Evolutionary conservation across 2,888 invertebrate genomes (phyloP).

Genomic region (Mythimna albipuncta): DNA sequence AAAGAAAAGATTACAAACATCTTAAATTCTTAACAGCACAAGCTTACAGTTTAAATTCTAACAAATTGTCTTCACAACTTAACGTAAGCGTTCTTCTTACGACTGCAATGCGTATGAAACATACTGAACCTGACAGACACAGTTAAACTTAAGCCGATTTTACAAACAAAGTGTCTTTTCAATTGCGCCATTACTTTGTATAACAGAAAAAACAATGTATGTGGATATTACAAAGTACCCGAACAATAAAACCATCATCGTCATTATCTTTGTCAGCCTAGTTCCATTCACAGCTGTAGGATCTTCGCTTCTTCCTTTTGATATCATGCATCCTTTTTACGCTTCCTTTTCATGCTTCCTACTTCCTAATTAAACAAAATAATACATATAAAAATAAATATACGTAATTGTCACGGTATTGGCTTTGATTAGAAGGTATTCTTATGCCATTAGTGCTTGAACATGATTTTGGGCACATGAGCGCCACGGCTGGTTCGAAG

Average conservation of each 20-base stretch:
- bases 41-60: slow-evolving; percentile 36
- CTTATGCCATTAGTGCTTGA: no score
- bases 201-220: slow-evolving; percentile 16
- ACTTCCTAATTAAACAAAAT: no score
- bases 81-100: slow-evolving; percentile 32
- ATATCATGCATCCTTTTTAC: no score
- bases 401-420: no score
- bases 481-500: no score
- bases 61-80: slow-evolving; percentile 43
- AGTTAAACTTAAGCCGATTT: slow-evolving; percentile 49
- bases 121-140: slow-evolving; percentile 25
- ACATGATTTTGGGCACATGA: no score
- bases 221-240: not conserved
- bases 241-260: not conserved
- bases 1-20: slow-evolving; percentile 23
- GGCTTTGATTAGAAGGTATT: no score
- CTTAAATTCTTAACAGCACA: slow-evolving; percentile 27
- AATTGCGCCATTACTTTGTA: slow-evolving; percentile 18
- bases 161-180: slow-evolving; percentile 5
- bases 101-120: slow-evolving; percentile 6
- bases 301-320: not conserved
- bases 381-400: no score
- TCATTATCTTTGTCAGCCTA: not conserved
- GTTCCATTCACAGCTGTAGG: not conserved
- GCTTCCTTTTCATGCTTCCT: no score